Evolutionary conservation across 2,113 vertebrate genomes (phyloP).

Genomic region (Tringa solitaria): DNA sequence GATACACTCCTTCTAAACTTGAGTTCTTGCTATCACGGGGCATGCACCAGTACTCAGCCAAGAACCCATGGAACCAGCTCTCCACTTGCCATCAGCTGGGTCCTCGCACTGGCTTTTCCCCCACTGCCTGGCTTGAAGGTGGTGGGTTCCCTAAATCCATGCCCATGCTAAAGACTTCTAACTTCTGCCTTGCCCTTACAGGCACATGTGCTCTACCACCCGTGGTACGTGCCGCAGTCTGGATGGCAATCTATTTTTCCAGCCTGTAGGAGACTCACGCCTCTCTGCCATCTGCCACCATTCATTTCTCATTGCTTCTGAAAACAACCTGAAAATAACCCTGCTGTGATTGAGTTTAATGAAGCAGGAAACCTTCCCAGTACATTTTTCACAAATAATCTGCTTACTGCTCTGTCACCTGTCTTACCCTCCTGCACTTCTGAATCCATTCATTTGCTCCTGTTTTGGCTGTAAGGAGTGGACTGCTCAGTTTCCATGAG

Average conservation of each 20-base stretch:
- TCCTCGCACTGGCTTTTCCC: background rate
- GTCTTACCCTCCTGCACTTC: background rate
- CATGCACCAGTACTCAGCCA: background rate
- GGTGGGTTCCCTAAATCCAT: background rate
- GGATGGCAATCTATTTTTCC: background rate
- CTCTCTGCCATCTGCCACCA: constrained; percentile 28
- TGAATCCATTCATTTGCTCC: background rate
- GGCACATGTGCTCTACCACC: background rate
- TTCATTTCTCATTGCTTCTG: background rate
- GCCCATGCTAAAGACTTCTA: background rate
- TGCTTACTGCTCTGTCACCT: background rate
- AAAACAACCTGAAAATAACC: background rate
- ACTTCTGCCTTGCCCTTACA: background rate
- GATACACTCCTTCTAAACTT: background rate
- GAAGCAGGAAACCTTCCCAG: background rate
- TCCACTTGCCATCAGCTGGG: background rate
- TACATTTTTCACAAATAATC: background rate
- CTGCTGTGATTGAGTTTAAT: background rate
- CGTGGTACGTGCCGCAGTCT: background rate
- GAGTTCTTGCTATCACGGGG: background rate
- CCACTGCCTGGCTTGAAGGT: rapidly evolving
- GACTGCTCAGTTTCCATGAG: background rate
- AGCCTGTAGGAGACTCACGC: background rate
- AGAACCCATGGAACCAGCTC: background rate
- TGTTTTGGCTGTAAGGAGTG: background rate